Evolutionary conservation across 2,888 invertebrate species (phyloP).

Genomic region (Amaurobius ferox): DNA sequence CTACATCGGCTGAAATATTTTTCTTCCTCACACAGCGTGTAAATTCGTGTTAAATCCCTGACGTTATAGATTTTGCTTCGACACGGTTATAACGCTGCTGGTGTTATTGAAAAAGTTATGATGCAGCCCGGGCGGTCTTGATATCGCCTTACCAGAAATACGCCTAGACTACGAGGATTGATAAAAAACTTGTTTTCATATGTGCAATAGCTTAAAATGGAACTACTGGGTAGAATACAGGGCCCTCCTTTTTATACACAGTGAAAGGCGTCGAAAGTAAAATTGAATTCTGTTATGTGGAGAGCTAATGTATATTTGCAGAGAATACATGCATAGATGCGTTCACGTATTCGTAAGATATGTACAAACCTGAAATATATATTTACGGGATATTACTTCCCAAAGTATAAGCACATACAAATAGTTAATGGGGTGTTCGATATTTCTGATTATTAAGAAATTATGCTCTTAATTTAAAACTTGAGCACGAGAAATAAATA

Average conservation of each 20-base stretch:
- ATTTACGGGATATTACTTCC: no score
- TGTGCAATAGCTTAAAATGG: neutral
- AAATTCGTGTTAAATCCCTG: constrained; percentile 66
- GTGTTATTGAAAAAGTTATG: constrained; percentile 58
- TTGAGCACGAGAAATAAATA: no score
- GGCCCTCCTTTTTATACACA: neutral
- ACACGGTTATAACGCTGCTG: constrained; percentile 50
- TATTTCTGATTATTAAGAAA: no score
- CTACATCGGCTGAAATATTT: constrained; percentile 47
- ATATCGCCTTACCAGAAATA: constrained; percentile 26
- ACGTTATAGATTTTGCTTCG: constrained; percentile 65
- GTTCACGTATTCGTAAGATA: no score
- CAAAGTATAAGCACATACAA: no score
- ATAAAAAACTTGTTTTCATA: neutral
- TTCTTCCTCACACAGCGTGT: constrained; percentile 40
- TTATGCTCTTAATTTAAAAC: no score
- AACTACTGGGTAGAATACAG: neutral
- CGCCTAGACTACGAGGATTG: neutral
- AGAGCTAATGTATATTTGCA: no score
- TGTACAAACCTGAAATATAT: no score
- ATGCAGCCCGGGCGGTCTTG: neutral
- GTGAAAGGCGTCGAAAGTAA: neutral
- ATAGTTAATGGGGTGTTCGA: no score
- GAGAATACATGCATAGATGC: no score
- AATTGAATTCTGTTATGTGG: neutral